Conservation (phyloP, 2,888 invertebrate species). For the Ornithoptera alexandrae region DNA sequence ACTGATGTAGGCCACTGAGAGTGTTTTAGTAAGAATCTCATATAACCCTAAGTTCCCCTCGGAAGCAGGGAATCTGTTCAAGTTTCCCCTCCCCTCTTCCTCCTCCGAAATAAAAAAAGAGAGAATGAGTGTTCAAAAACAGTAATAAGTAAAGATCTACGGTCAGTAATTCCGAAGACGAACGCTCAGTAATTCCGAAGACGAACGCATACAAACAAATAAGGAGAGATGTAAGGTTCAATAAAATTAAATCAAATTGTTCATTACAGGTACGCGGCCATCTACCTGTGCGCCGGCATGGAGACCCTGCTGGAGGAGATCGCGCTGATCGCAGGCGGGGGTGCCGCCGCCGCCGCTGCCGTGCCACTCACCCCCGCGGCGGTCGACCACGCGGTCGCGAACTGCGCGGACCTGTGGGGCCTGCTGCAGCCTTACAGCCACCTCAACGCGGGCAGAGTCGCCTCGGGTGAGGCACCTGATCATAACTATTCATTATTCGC, state of each 20-base stretch:
- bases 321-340: slow-evolving; percentile 58
- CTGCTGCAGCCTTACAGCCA: slow-evolving; percentile 94
- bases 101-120: too few species aligned
- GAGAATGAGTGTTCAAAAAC: too few species aligned
- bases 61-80: too few species aligned
- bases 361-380: slow-evolving; percentile 89
- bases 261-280: slow-evolving; percentile 86
- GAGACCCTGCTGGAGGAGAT: slow-evolving; percentile 95
- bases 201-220: not conserved
- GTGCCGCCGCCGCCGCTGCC: slow-evolving; percentile 50
- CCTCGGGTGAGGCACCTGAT: slow-evolving; percentile 81
- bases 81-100: too few species aligned
- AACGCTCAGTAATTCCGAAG: not conserved
- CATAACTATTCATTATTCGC: not conserved
- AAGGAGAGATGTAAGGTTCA: too few species aligned
- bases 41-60: too few species aligned
- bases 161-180: not conserved
- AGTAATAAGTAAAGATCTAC: too few species aligned
- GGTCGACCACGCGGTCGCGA: slow-evolving; percentile 91
- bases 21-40: too few species aligned
- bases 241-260: too few species aligned
- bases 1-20: too few species aligned
- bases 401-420: slow-evolving; percentile 94
- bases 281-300: slow-evolving; percentile 92
- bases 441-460: slow-evolving; percentile 91